phyloP scores from a whole-genome alignment of 2,888 invertebrate species.

The Lasioglossum marginatum region DNA sequence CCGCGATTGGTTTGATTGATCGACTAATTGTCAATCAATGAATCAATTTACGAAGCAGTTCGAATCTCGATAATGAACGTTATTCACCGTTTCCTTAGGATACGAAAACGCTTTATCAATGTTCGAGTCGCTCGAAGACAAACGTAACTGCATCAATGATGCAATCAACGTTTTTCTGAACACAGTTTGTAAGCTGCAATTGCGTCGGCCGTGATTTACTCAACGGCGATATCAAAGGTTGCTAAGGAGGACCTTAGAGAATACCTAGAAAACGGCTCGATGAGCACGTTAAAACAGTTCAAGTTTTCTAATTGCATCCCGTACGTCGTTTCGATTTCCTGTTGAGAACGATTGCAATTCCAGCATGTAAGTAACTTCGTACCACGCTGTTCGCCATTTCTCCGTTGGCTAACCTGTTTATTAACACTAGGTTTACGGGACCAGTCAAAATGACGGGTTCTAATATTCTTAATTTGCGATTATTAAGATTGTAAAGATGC shows the following conservation, averaged over 20 bases:
- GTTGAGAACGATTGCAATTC: conserved; percentile 44
- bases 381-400: conserved; percentile 15
- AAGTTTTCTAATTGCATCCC: conserved; percentile 55
- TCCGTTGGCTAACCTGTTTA: not conserved
- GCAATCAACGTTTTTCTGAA: conserved; percentile 35
- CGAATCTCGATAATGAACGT: conserved; percentile 19
- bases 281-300: conserved; percentile 50
- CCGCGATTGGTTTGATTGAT: conserved; percentile 9
- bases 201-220: conserved; percentile 18
- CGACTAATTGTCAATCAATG: not conserved
- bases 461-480: too few species aligned
- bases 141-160: conserved; percentile 12
- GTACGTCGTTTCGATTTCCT: not conserved
- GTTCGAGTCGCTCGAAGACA: not conserved
- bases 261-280: conserved; percentile 34
- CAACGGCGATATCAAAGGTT: conserved; percentile 3
- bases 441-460: too few species aligned
- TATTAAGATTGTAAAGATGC: too few species aligned
- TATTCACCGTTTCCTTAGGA: conserved; percentile 14
- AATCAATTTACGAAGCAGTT: conserved; percentile 15
- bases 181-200: conserved; percentile 24
- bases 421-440: too few species aligned
- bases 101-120: not conserved
- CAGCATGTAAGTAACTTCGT: conserved; percentile 28
- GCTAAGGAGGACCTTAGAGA: conserved; percentile 26